Conservation (phyloP, 2,888 invertebrate species). For the Meiosimyza platycephala region DNA sequence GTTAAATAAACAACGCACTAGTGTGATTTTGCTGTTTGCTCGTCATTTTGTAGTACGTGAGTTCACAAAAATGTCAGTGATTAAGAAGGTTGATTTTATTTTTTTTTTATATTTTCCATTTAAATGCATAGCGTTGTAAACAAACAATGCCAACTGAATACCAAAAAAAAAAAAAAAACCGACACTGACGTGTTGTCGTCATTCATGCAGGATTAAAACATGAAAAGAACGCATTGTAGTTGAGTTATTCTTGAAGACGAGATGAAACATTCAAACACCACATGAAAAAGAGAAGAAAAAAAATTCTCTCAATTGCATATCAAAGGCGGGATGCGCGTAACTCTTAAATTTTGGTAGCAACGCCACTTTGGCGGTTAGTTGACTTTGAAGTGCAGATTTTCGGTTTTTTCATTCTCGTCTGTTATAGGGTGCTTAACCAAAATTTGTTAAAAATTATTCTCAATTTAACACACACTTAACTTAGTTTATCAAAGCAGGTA, state of each 20-base stretch:
- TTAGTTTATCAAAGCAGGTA: too few species aligned
- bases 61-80: constrained; percentile 33
- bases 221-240: background rate
- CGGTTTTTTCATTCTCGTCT: too few species aligned
- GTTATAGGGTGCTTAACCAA: too few species aligned
- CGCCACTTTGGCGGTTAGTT: background rate
- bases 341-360: constrained; percentile 26
- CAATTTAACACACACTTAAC: too few species aligned
- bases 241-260: background rate
- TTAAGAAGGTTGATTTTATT: constrained; percentile 7
- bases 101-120: background rate
- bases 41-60: constrained; percentile 25
- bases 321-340: background rate
- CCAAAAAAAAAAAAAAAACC: constrained; percentile 10
- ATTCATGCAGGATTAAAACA: background rate
- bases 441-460: too few species aligned
- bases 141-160: constrained; percentile 17
- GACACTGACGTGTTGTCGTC: background rate
- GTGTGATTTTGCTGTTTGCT: constrained; percentile 25
- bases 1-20: constrained; percentile 31
- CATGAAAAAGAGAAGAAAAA: background rate
- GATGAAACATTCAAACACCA: background rate
- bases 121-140: background rate
- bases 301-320: constrained; percentile 2
- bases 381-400: too few species aligned